Conservation (phyloP, 2,113 vertebrate genomes). For the Chaetodon trifascialis region DNA sequence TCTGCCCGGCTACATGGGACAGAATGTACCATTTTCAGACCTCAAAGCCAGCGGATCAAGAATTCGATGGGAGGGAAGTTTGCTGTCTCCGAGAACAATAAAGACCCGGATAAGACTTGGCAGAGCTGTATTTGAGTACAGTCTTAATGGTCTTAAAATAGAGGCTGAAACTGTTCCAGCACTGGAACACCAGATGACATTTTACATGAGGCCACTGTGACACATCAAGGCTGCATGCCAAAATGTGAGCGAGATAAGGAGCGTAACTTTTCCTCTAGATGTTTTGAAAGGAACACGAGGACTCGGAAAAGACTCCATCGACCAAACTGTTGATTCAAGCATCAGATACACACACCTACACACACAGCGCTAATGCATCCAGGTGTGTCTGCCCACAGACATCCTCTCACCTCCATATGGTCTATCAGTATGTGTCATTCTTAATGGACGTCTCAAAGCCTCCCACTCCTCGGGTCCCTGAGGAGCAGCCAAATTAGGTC, state of each 20-base stretch:
- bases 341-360: slow-evolving; percentile 14
- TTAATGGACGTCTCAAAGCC: neutral
- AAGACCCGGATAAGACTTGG: slow-evolving; percentile 55
- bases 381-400: slow-evolving; percentile 37
- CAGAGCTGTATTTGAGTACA: slow-evolving; percentile 22
- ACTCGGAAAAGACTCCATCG: neutral
- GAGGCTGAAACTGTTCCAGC: slow-evolving; percentile 27
- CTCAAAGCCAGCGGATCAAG: slow-evolving; percentile 17
- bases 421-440: neutral
- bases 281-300: slow-evolving; percentile 4
- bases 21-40: slow-evolving; percentile 61
- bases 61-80: slow-evolving; percentile 38
- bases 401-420: slow-evolving; percentile 16
- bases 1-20: slow-evolving; percentile 43
- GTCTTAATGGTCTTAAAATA: slow-evolving; percentile 50
- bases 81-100: slow-evolving; percentile 53
- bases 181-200: slow-evolving; percentile 10
- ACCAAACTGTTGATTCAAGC: slow-evolving; percentile 31
- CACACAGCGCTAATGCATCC: slow-evolving; percentile 2
- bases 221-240: neutral
- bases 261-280: neutral
- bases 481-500: slow-evolving; percentile 27
- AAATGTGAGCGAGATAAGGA: neutral
- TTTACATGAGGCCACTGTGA: slow-evolving; percentile 7
- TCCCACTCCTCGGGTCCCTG: slow-evolving; percentile 21